A percentile compares a stretch with the other conserved stretches of the same genome.
Conservation (phyloP, 2,888 invertebrate species). For the Habroteleia sp. region DNA sequence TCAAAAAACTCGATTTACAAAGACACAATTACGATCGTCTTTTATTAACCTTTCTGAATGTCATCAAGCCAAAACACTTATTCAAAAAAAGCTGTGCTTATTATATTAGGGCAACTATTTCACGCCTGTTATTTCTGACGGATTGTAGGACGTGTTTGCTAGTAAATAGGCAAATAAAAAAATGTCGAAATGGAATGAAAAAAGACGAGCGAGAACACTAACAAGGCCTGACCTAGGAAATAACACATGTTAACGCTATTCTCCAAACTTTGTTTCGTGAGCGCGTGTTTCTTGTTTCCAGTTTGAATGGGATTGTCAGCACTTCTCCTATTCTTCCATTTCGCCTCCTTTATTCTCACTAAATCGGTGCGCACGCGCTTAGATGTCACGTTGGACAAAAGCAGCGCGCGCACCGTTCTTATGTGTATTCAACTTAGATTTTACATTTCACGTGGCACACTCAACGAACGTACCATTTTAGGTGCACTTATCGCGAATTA, state of each 20-base stretch:
- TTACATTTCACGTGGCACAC: slow-evolving; percentile 54
- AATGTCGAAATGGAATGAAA: slow-evolving; percentile 19
- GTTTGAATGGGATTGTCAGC: slow-evolving; percentile 64
- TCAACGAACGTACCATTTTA: slow-evolving; percentile 47
- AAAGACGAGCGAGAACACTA: slow-evolving; percentile 47
- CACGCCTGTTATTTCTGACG: slow-evolving; percentile 30
- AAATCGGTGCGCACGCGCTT: slow-evolving; percentile 62
- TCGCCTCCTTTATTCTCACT: slow-evolving; percentile 62
- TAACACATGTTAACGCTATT: slow-evolving; percentile 58
- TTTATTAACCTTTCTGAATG: slow-evolving; percentile 18
- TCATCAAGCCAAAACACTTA: slow-evolving; percentile 17
- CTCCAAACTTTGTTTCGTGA: slow-evolving; percentile 62
- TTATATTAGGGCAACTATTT: slow-evolving; percentile 50
- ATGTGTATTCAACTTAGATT: slow-evolving; percentile 52
- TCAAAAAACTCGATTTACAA: background rate
- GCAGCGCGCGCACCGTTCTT: slow-evolving; percentile 53
- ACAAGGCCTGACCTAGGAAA: slow-evolving; percentile 62
- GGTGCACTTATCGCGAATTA: slow-evolving; percentile 48
- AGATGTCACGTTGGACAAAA: slow-evolving; percentile 60
- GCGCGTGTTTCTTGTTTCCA: slow-evolving; percentile 61
- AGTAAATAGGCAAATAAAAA: slow-evolving; percentile 53
- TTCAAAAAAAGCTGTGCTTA: slow-evolving; percentile 10
- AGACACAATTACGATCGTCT: background rate
- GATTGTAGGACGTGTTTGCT: slow-evolving; percentile 40
- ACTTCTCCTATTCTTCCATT: slow-evolving; percentile 61